Base-by-base conservation (phyloP, 2,797 vertebrate species). In the Echiichthys vipera region DNA sequence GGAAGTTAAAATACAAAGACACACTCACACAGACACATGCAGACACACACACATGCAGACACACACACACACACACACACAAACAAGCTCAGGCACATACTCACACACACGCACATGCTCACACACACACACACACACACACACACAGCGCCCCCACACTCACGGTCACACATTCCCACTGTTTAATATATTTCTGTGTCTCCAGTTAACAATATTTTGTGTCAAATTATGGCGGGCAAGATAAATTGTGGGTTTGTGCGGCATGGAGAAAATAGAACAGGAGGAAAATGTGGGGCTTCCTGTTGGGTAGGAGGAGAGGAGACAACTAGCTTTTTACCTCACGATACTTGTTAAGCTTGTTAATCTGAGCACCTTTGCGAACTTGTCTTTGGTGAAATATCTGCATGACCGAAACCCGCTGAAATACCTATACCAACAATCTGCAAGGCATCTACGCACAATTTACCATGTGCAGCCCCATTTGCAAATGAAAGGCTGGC, bases 131-230 rank as follows among this genome's bases (percentile, higher is more conserved):
- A 68, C 69, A 78, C 71, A 74, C 32, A 70, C 85, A 78, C 81
- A 42, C 29, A 72, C 82, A 78, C 81, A 86, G 68, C 81, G 78
- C 84, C 67, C 72, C 61, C 87, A 81, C 78, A 80, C 76, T 77
- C 78, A 32, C 77, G 87, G 70, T 71, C 81, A 57, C 90, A 89
- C 86, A 89, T 81, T 88, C 85, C 72, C 86, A 88, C 85, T 80
- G 84, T 91, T 91, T 89, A 89, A 93, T 92, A 91, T 93, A 91
- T 91, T 90, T 91, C 87, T 89, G 78, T 91, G 89, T 92, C 91
- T 92, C 86, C 87, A 84, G 91, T 92, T 93, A 92, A 92, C 91
- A 91, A 90, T 91, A 91, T 93, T 93, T 92, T 89, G 87, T 92
- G 92, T 92, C 91, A 93, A 91, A 92, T 92, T 91, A 91, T 88